Base-by-base conservation (phyloP, 2,888 invertebrate species). In the Leptinotarsa juncta region DNA sequence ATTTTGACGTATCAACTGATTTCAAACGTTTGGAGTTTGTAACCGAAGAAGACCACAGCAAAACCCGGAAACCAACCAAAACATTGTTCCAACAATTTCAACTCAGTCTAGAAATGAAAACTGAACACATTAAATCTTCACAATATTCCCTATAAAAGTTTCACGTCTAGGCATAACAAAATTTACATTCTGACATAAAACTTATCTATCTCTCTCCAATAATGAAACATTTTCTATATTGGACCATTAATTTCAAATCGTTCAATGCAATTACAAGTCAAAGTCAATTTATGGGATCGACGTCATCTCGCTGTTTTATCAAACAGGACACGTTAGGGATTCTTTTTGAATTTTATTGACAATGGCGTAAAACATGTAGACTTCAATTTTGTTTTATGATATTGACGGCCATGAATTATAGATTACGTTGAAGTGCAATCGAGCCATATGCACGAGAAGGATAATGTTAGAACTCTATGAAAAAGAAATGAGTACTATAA, bases 381-480 rank as follows among this genome's bases (percentile, higher is more conserved):
- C 32, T 62, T 62, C 62, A 62, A 62, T 62, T 62, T 42, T 12
- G 62, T 62, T 62, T 42, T 7, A 42, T 62, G 42, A 42, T 26
- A 62, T 42, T 62, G 42, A 62, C 26, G 16, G 16, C 16, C 62
- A 62, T 32, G 32, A 62, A 32, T 62, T 32, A 62, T 62, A 32
- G 16, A 62, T 62, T 15, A 42, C 3, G 16, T 12, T 62, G 62
- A n/a, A 32, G 26, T 62, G 16, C 42, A 62, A 23, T 3, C 23
- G 15, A 20, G 42, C 62, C 3, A 62, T 62, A 10, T 23, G 23
- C 20, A 57, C 23, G 23, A 57, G 20, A 57, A 20, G 4, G 15
- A 20, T 57, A 14, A 1, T 57, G 15, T 23, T 57, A 20, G 57
- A 23, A 12, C 57, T 12, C 3, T 18, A 55, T 55, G 20, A n/a